Evolutionary conservation across 2,797 vertebrate genomes (phyloP).

Genomic region (Gorsachius magnificus): DNA sequence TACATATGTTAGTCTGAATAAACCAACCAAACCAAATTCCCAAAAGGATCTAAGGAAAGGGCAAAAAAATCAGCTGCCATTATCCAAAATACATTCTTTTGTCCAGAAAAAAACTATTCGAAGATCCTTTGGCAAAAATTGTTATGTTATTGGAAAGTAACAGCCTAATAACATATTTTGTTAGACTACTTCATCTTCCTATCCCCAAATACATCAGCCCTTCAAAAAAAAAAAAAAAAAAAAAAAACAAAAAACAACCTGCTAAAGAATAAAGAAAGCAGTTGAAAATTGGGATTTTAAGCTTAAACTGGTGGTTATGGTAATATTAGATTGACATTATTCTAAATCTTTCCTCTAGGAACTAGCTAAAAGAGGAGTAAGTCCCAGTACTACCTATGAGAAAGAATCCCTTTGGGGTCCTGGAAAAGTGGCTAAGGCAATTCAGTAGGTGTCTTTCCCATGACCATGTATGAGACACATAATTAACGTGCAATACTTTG

Average conservation of each 20-base stretch:
- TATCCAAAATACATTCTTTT: not conserved
- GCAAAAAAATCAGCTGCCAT: not conserved
- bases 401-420: not conserved
- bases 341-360: not conserved
- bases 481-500: not conserved
- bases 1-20: not conserved
- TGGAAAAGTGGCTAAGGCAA: not conserved
- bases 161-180: not conserved
- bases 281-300: not conserved
- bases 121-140: not conserved
- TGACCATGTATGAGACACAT: not conserved
- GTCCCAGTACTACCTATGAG: not conserved
- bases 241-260: no score
- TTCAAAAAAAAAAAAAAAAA: not conserved
- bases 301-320: not conserved
- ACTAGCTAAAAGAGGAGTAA: not conserved
- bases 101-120: not conserved
- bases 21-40: not conserved
- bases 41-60: not conserved
- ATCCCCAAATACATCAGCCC: not conserved
- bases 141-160: not conserved
- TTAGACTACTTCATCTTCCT: not conserved
- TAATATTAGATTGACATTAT: constrained; percentile 8
- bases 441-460: not conserved
- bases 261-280: not conserved